Base-by-base conservation (phyloP, 1,140 invertebrate species). In the Lethrus apterus region DNA sequence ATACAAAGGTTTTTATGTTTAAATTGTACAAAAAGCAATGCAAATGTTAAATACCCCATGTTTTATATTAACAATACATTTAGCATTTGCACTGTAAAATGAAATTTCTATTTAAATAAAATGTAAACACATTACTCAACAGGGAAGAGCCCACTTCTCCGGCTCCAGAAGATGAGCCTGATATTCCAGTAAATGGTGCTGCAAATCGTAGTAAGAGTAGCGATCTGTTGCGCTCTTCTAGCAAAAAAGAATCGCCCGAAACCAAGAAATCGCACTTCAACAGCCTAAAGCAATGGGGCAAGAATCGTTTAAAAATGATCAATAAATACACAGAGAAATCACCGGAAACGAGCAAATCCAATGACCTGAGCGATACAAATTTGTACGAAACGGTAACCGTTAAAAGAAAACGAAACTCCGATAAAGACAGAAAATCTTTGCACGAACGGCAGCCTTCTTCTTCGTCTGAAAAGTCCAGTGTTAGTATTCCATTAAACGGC, bases 201-300 rank as follows among this genome's bases (percentile, higher is more conserved):
- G 24, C 40, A 2, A 5, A 5, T 8, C 21, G 81, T 58, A 80
- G 78, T 62, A 76, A 75, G 62, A 84, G 71, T 67, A 84, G 74
- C 66, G 84, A 77, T 71, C 73, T 74, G 63, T 77, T 76, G 73
- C 69, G 21, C 61, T 69, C 57, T 67, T 24, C 60, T 56, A 38
- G 56, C 55, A 75, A 74, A 41, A 72, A 78, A 64, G 72, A 81
- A 54, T 70, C 76, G 48, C 64, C 71, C 18, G 66, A 75, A 15
- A 66, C 62, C 20, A 84, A 84, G 63, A 76, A 80, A 54, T 84
- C 83, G 20, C 82, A 86, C 55, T 84, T 89, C 54, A 86, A 87
- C 65, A 81, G 79, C 8, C 65, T 89, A 26, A 87, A 87, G 62
- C 80, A 86, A 62, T 89, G 86, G 86, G 84, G 85, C 15, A 80